A percentile compares a stretch with the other conserved stretches of the same genome.
These are phyloP conservation scores for Alfaro cultratus DNA, from an alignment of 2,797 vertebrate species.

Conservation along the genomic window DNA sequence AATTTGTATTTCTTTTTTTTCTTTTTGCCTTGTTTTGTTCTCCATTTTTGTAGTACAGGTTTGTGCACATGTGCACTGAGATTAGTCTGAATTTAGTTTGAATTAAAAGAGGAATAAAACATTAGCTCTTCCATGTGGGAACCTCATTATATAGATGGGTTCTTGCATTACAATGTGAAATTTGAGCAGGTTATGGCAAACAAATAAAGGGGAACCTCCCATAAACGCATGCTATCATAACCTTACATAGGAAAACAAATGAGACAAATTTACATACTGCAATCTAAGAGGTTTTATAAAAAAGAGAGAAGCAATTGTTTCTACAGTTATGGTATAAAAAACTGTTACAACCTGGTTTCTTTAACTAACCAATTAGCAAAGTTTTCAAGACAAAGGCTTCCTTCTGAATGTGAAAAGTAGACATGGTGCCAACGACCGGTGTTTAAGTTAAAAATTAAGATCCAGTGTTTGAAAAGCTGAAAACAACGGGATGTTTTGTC, in stretches of 20 bases:
- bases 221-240: background rate
- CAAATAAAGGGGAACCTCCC: constrained; percentile 23
- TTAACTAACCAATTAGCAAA: background rate
- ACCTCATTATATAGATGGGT: background rate
- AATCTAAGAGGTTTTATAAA: background rate
- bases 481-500: background rate
- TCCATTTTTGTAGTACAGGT: constrained; percentile 7
- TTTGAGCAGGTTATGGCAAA: constrained; percentile 22
- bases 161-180: constrained; percentile 29
- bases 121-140: constrained; percentile 7
- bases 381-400: background rate
- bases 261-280: background rate
- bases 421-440: background rate
- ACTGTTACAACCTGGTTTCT: background rate
- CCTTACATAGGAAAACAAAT: background rate
- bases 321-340: background rate
- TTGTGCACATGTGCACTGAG: constrained; percentile 17
- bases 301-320: background rate
- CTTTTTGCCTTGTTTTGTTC: background rate
- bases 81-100: background rate
- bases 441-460: background rate
- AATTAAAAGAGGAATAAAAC: constrained; percentile 2
- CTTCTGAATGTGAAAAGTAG: background rate
- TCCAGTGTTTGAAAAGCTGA: background rate
- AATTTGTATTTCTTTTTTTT: constrained; percentile 5